phyloP scores from a whole-genome alignment of 2,888 invertebrate genomes.

The Drosophila leonis region DNA sequence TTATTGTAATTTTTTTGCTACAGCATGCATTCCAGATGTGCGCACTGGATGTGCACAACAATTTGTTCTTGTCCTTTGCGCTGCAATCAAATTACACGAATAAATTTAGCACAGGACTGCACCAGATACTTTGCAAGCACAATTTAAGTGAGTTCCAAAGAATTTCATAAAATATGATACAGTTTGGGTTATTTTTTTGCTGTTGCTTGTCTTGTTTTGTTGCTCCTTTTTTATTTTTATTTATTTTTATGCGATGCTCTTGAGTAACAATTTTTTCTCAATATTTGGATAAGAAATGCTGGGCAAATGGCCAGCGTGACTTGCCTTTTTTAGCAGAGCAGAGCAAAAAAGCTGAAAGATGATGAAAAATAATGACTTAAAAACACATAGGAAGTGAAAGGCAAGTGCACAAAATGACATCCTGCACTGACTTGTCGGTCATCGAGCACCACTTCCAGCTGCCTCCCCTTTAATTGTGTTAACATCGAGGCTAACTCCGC shows the following conservation, averaged over 20 bases:
- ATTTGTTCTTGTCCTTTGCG: conserved; percentile 19
- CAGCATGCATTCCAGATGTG: background rate
- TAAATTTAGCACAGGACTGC: conserved; percentile 26
- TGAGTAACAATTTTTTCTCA: conserved; percentile 41
- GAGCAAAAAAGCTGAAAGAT: conserved; percentile 7
- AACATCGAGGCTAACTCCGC: conserved; percentile 54
- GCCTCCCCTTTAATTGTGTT: conserved; percentile 70
- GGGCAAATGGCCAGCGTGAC: conserved; percentile 28
- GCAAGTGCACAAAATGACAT: conserved; percentile 71
- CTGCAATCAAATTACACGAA: conserved; percentile 49
- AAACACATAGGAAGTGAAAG: conserved; percentile 61
- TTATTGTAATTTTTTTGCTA: conserved; percentile 15
- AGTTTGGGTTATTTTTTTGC: conserved; percentile 4
- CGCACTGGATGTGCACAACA: conserved; percentile 1
- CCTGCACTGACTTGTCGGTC: conserved; percentile 66
- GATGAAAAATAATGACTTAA: conserved; percentile 58
- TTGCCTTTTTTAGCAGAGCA: conserved; percentile 13
- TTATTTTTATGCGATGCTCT: conserved; percentile 8
- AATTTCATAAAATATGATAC: conserved; percentile 48
- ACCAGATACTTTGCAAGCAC: conserved; percentile 35
- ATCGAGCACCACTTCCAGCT: conserved; percentile 40
- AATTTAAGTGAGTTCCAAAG: conserved; percentile 24
- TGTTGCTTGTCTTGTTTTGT: conserved; percentile 3
- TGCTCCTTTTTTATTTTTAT: background rate
- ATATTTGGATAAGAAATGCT: conserved; percentile 29